These are phyloP conservation scores for Setophaga petechia DNA, from an alignment of 2,113 vertebrate genomes.

Conservation along the genomic window DNA sequence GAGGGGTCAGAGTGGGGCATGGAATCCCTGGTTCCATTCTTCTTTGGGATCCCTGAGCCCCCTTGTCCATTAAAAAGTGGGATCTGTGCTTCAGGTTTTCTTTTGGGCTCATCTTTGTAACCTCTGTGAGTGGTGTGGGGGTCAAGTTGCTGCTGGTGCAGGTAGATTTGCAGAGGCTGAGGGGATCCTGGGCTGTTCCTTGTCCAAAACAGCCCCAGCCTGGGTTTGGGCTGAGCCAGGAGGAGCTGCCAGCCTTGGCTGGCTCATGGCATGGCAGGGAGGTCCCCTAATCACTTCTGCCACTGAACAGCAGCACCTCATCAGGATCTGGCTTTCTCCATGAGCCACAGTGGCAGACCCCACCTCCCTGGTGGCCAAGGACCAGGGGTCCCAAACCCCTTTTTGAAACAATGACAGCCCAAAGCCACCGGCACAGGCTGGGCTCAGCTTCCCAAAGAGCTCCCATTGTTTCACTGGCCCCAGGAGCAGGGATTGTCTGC, in stretches of 20 bases:
- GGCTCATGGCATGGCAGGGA: fast-evolving
- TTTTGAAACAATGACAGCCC: neutral
- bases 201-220: too few relatives aligned
- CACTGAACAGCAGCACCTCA: fast-evolving
- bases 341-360: neutral
- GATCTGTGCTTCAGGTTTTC: too few relatives aligned
- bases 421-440: neutral
- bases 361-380: neutral
- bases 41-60: neutral
- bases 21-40: neutral
- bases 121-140: too few relatives aligned
- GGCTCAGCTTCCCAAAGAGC: neutral
- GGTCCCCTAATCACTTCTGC: neutral
- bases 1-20: neutral
- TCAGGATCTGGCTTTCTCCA: neutral
- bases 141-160: too few relatives aligned
- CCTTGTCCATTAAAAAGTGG: fast-evolving
- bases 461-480: neutral
- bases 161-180: too few relatives aligned
- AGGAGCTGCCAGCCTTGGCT: neutral
- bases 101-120: too few relatives aligned
- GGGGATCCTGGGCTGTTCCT: too few relatives aligned
- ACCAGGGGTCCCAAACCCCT: neutral
- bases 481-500: neutral
- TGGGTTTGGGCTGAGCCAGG: too few relatives aligned